Base-by-base conservation (phyloP, 2,888 invertebrate genomes). In the Norana najaformis region DNA sequence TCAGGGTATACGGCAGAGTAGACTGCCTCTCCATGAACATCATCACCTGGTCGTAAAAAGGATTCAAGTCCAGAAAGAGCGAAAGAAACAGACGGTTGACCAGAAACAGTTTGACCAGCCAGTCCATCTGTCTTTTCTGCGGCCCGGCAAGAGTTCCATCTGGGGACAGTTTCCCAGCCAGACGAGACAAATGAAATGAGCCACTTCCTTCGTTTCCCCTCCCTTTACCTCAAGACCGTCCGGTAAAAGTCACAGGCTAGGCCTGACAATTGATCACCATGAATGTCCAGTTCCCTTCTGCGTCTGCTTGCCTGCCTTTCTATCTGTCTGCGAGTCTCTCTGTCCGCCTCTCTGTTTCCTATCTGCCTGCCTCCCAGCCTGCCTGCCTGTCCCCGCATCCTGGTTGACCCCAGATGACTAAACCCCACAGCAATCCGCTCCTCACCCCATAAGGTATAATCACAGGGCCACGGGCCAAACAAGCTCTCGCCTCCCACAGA, bases 321-420 rank as follows among this genome's bases (percentile, higher is more conserved):
- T 88, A 37, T 88, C 89, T 5, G 89, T 88, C 89, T 88, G 89
- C n/a, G n/a, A n/a, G n/a, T 88, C 41, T 88, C 38, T 88, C 88
- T 88, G 41, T 41, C 88, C 37, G 88, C 18, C 39, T 88, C 37
- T 88, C 88, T 88, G 88, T 88, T n/a, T n/a, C n/a, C n/a, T n/a
- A n/a, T n/a, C n/a, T n/a, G n/a, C n/a, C n/a, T n/a, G n/a, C n/a
- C n/a, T n/a, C n/a, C n/a, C n/a, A n/a, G n/a, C n/a, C n/a, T n/a
- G n/a, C n/a, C 88, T 88, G 47, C 23, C 47, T 18, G 13, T 23
- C 4, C 23, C 2, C 23, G 69, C 30, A 69, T n/a, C 30, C 69
- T 53, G 23, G 30, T 30, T 69, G 69, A 69, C 69, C 69, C n/a
- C 69, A n/a, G 69, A 69, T 69, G 69, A 69, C 69, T 69, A 69